Evolutionary conservation across 2,888 invertebrate species (phyloP).

Genomic region (Lasioglossum zephyrum): DNA sequence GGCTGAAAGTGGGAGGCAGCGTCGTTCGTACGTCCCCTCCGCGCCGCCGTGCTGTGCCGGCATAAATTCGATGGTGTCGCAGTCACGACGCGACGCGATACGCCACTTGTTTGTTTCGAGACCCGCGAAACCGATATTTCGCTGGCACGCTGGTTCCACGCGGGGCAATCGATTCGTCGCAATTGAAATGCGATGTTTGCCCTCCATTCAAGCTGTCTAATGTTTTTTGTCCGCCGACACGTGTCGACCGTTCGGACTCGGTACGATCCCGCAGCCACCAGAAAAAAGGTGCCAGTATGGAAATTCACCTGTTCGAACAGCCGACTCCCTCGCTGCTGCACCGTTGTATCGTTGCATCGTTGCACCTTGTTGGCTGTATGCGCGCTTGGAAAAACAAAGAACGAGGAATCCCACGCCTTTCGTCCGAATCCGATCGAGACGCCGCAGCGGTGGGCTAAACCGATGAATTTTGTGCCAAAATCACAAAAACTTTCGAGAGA

Average conservation of each 20-base stretch:
- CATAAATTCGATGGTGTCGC: slow-evolving; percentile 61
- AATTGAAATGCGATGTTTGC: slow-evolving; percentile 70
- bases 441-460: too few relatives aligned
- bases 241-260: slow-evolving; percentile 30
- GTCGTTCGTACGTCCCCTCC: neutral
- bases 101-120: slow-evolving; percentile 64
- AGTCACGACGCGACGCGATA: slow-evolving; percentile 44
- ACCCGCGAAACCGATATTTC: slow-evolving; percentile 55
- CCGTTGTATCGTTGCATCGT: neutral
- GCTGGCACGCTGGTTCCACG: slow-evolving; percentile 44
- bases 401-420: neutral
- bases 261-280: neutral
- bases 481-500: too few relatives aligned
- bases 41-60: too few relatives aligned
- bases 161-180: slow-evolving; percentile 57
- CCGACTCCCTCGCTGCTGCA: neutral
- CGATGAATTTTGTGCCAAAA: too few relatives aligned
- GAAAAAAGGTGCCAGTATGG: slow-evolving; percentile 42
- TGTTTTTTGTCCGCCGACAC: slow-evolving; percentile 54
- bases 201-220: slow-evolving; percentile 61
- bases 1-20: too few relatives aligned
- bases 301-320: slow-evolving; percentile 41
- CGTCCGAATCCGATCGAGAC: neutral
- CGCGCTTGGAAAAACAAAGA: slow-evolving; percentile 20
- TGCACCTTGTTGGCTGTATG: neutral